A percentile compares a stretch with the other conserved stretches of the same genome.
phyloP scores from a whole-genome alignment of 2,888 invertebrate species.

The Hirtodrosophila cameraria region DNA sequence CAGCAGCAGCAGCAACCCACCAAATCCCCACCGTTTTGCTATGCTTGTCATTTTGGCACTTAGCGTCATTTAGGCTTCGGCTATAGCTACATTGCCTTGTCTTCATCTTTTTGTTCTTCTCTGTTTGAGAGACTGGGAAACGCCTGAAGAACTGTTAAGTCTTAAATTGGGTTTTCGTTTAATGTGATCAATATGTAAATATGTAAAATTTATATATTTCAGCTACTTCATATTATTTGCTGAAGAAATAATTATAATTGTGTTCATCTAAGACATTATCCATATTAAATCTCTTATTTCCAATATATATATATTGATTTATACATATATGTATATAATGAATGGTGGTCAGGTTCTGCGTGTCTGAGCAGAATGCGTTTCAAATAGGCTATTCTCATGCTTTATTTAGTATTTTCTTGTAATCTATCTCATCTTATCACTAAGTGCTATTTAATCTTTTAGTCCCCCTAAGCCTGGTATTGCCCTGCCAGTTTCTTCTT shows the following conservation, averaged over 20 bases:
- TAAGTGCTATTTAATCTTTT: no score
- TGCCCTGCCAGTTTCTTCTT: no score
- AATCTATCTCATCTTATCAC: no score
- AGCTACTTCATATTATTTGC: constrained; percentile 55
- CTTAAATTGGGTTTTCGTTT: constrained; percentile 41
- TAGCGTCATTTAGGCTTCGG: constrained; percentile 71
- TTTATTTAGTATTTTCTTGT: no score
- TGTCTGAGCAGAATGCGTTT: no score
- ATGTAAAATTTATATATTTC: no score
- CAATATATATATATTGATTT: no score
- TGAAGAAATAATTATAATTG: no score
- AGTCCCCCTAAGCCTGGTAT: no score
- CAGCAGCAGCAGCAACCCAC: constrained; percentile 38
- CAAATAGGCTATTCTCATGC: no score
- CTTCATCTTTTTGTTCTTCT: constrained; percentile 48
- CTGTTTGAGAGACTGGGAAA: constrained; percentile 43
- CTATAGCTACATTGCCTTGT: constrained; percentile 37
- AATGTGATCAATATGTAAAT: constrained; percentile 60
- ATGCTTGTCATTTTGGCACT: constrained; percentile 73
- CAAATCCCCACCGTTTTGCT: constrained; percentile 48
- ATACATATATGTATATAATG: no score
- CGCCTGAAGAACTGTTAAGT: constrained; percentile 41
- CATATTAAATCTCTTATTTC: not conserved
- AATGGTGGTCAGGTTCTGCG: no score
- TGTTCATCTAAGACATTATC: constrained; percentile 20